Conservation (phyloP, 64 coral and sea anemone species). For the Dendrophyllia cribrosa region DNA sequence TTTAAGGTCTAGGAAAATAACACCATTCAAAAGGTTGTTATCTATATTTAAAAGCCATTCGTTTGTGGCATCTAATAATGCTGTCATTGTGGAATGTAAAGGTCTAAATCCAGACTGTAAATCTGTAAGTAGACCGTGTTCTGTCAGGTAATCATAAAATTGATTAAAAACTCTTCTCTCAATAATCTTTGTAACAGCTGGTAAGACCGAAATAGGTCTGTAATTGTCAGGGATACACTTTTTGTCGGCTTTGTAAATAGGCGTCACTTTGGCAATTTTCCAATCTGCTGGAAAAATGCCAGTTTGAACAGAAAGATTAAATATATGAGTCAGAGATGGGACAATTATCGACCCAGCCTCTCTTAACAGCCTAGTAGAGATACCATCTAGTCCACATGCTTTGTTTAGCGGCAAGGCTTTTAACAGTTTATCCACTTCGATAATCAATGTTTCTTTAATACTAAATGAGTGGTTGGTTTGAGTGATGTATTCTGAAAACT, state of each 20-base stretch:
- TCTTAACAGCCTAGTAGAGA: too few relatives aligned
- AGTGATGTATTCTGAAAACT: too few relatives aligned
- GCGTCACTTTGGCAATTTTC: slow-evolving; percentile 55
- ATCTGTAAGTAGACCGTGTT: slow-evolving; percentile 16
- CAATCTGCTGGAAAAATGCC: slow-evolving; percentile 14
- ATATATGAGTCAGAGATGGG: too few relatives aligned
- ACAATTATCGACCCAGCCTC: too few relatives aligned
- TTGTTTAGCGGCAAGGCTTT: too few relatives aligned
- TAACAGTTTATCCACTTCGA: too few relatives aligned
- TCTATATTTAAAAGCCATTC: slow-evolving; percentile 58
- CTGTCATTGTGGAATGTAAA: slow-evolving; percentile 49
- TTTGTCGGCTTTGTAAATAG: slow-evolving; percentile 44
- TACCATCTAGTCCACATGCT: too few relatives aligned
- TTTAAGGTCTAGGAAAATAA: slow-evolving; percentile 57
- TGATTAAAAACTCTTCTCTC: too few relatives aligned
- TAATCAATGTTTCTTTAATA: too few relatives aligned
- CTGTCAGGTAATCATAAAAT: slow-evolving; percentile 39
- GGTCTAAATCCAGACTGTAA: slow-evolving; percentile 53
- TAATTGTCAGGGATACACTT: slow-evolving; percentile 33
- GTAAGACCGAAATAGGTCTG: slow-evolving; percentile 20
- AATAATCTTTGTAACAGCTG: too few relatives aligned
- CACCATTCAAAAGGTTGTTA: slow-evolving; percentile 61
- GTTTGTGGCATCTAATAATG: slow-evolving; percentile 60
- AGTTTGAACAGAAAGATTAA: too few relatives aligned
- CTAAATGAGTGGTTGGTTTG: too few relatives aligned